Conservation (phyloP, 2,888 invertebrate genomes). For the Heliconius aoede region DNA sequence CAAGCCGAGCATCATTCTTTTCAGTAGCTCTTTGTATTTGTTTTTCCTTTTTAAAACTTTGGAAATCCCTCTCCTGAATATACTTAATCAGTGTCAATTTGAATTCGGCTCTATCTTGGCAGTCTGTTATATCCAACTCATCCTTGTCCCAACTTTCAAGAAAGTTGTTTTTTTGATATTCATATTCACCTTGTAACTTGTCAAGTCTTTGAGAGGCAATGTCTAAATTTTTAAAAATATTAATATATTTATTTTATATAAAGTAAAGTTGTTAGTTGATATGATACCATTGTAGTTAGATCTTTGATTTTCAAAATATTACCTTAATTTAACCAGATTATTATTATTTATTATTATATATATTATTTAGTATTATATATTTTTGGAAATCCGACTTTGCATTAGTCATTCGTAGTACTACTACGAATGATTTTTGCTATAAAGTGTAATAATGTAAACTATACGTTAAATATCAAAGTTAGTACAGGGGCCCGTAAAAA, state of each 20-base stretch:
- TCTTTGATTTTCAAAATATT: no score
- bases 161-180: constrained; percentile 81
- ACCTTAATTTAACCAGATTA: no score
- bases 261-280: neutral
- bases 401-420: no score
- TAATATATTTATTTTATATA: neutral
- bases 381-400: no score
- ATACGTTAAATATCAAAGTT: no score
- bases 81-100: constrained; percentile 84
- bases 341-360: no score
- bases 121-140: constrained; percentile 77
- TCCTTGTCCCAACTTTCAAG: constrained; percentile 82
- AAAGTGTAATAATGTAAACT: no score
- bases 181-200: constrained; percentile 82
- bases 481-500: no score
- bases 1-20: constrained; percentile 73
- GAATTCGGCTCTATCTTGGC: constrained; percentile 81
- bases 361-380: no score
- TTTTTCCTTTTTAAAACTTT: constrained; percentile 59
- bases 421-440: no score
- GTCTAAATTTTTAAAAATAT: constrained; percentile 61
- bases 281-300: neutral
- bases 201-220: constrained; percentile 83
- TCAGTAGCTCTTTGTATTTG: constrained; percentile 65
- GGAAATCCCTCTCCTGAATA: constrained; percentile 79